Conservation (phyloP, 2,113 vertebrate species). For the Camelus bactrianus region DNA sequence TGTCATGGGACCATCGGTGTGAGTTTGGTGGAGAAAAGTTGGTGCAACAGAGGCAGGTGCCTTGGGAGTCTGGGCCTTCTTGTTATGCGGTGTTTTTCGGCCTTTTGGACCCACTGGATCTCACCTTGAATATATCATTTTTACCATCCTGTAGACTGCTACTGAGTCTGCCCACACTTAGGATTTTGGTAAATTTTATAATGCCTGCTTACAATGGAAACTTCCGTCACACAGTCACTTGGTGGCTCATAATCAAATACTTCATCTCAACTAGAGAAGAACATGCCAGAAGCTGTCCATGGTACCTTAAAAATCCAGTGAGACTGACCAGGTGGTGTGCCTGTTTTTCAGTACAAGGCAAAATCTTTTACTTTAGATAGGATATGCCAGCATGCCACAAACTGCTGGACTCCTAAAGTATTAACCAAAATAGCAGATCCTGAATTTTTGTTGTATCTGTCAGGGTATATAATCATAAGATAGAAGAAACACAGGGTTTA, state of each 20-base stretch:
- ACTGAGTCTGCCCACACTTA: background rate
- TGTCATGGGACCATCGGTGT: background rate
- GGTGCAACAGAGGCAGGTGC: background rate
- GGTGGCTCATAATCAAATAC: background rate
- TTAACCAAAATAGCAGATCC: background rate
- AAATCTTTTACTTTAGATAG: background rate
- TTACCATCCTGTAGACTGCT: background rate
- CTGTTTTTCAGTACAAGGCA: background rate
- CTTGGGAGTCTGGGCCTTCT: background rate
- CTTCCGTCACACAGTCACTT: background rate
- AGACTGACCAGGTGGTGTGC: background rate
- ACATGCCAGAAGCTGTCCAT: background rate
- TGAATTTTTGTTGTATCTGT: background rate
- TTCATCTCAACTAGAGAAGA: background rate
- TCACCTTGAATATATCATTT: background rate
- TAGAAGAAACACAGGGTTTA: background rate
- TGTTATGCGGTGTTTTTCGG: background rate
- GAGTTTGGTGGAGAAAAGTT: background rate
- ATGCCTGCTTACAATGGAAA: background rate
- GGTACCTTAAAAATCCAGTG: background rate
- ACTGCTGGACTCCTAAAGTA: background rate
- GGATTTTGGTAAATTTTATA: background rate
- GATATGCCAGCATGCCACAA: background rate
- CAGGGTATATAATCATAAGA: background rate
- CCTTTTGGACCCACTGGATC: background rate